Percentiles rank a stretch among this genome's conserved stretches.
Conservation (phyloP, 1,140 invertebrate species). For the Anastatus disparis region DNA sequence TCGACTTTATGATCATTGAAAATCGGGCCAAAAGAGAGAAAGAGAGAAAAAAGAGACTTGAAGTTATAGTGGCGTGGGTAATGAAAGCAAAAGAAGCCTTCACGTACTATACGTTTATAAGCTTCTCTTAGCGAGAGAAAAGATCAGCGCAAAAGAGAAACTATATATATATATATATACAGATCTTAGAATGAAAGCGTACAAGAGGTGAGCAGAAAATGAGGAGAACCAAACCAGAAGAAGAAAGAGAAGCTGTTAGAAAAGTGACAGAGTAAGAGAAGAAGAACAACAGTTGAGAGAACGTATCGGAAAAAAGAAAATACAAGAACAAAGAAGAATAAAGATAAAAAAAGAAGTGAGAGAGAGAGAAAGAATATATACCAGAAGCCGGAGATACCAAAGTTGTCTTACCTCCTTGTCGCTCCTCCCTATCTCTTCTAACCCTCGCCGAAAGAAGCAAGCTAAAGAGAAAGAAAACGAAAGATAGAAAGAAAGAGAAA, state of each 20-base stretch:
- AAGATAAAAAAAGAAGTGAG: constrained; percentile 18
- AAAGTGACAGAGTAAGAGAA: constrained; percentile 37
- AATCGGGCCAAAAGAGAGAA: not conserved
- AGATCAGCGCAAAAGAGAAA: not conserved
- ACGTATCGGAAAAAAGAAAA: not conserved
- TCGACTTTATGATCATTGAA: constrained; percentile 23
- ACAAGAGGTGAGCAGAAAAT: constrained; percentile 41
- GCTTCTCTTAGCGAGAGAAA: not conserved
- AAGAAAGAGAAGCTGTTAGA: constrained; percentile 12
- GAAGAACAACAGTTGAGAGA: constrained; percentile 40
- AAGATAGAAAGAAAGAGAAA: constrained; percentile 18
- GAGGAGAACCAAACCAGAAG: constrained; percentile 25
- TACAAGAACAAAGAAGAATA: not conserved
- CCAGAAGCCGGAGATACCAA: constrained; percentile 47
- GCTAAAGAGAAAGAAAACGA: not conserved
- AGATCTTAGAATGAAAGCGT: not conserved
- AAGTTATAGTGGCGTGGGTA: constrained; percentile 8
- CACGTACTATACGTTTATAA: not conserved
- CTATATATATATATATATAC: no score
- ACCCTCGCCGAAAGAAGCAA: not conserved
- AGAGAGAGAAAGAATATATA: constrained; percentile 15
- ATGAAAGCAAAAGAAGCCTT: constrained; percentile 12
- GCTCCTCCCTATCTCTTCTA: constrained; percentile 13
- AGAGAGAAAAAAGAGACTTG: not conserved
- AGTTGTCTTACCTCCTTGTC: constrained; percentile 44